Base-by-base conservation (phyloP, 2,888 invertebrate species). In the Hydrotaea diabolus region DNA sequence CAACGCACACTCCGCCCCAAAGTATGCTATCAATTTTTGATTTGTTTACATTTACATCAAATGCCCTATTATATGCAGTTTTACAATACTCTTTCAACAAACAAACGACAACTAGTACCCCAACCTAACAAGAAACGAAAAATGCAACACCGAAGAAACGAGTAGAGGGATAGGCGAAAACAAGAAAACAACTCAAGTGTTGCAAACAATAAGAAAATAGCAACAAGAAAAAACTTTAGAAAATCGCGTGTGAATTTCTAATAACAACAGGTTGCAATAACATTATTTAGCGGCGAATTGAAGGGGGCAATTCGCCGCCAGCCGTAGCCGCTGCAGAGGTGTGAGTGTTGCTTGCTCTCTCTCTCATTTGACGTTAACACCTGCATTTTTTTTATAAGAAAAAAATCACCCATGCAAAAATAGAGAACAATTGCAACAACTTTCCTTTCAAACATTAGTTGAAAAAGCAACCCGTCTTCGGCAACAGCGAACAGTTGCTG, bases 261-360 rank as follows among this genome's bases (percentile, higher is more conserved):
- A 81, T 75, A 84, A 75, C 84, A 84, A 84, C 84, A 84, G 81
- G 84, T 69, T 81, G 84, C 64, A 69, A 49, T 39, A 64, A 78
- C 19, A 26, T 13, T 49, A 2, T 49, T 15, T 15, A 13, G 49
- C 49, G 49, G 49, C 49, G 49, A 49, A 49, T n/a, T 49, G 49
- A n/a, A 3, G 49, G 1, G 49, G 8, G n/a, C 4, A 49, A 49
- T 49, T 49, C 49, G 49, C 49, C n/a, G n/a, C 13, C 2, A 49
- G 39, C 13, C 39, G 8, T 36, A 36, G 39, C 17, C 31, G 31
- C 7, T 31, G 31, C 2, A 23, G 21, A 23, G 0, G 23, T 4
- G 3, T 13, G 19, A 39, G 66, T 43, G 43, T 21, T 43, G 21
- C 1, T 21, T 36, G 31, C 66, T 66, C 36, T 43, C 66, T n/a